Evolutionary conservation across 2,797 vertebrate species (phyloP).

Genomic region (Pteropus rufus): DNA sequence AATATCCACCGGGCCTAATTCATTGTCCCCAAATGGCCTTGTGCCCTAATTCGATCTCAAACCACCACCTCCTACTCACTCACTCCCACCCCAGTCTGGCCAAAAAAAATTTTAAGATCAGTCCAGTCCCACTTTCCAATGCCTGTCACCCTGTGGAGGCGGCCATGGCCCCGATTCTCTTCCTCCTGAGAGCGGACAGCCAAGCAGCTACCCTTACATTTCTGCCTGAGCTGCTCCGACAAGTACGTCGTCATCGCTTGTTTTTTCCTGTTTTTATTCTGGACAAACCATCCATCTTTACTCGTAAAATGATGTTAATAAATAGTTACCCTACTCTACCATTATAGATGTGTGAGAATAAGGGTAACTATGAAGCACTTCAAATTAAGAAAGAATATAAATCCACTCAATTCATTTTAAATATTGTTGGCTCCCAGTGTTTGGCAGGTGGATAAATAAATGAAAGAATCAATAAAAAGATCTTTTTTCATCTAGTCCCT

Average conservation of each 20-base stretch:
- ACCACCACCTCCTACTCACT: background rate
- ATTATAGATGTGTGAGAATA: background rate
- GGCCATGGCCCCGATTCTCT: background rate
- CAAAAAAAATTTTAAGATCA: background rate
- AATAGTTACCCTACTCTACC: background rate
- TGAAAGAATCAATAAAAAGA: background rate
- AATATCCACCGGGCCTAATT: slow-evolving; percentile 35
- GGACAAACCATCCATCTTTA: background rate
- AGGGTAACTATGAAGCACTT: background rate
- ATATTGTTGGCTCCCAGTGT: background rate
- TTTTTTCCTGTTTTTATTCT: background rate
- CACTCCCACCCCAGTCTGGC: background rate
- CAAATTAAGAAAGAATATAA: background rate
- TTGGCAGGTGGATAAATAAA: background rate
- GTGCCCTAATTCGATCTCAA: slow-evolving; percentile 38
- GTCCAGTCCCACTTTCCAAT: background rate
- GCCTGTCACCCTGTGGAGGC: background rate
- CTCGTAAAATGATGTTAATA: background rate
- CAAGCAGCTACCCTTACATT: background rate
- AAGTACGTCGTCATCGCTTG: background rate
- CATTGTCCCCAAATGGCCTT: slow-evolving; percentile 32
- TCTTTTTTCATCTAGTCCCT: background rate
- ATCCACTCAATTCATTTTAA: background rate
- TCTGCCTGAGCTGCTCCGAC: background rate
- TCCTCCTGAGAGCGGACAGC: background rate